Conservation (phyloP, 2,113 vertebrate species). For the Scatophagus argus region DNA sequence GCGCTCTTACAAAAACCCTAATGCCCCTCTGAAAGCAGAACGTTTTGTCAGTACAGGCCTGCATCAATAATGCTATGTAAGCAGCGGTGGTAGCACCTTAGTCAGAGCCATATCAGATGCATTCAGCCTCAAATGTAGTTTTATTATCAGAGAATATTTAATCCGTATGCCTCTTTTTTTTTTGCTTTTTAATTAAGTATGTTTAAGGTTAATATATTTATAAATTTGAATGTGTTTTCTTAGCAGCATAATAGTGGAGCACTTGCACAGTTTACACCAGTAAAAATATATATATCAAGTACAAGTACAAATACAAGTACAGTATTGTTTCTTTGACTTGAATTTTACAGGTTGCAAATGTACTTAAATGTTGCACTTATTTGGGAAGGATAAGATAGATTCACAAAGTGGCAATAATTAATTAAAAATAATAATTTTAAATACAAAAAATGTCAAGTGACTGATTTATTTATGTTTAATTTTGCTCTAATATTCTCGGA, state of each 20-base stretch:
- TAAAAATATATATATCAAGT: background rate
- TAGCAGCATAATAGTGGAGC: background rate
- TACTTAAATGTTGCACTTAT: background rate
- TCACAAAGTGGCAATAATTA: background rate
- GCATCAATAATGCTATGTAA: constrained; percentile 69
- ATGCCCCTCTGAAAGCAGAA: constrained; percentile 80
- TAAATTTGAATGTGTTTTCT: background rate
- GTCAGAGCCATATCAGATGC: constrained; percentile 40
- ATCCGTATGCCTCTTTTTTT: background rate
- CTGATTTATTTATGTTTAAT: background rate
- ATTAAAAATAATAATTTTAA: background rate
- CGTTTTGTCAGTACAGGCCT: constrained; percentile 76
- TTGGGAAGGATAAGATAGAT: background rate
- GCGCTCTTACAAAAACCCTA: constrained; percentile 77
- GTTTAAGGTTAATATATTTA: background rate
- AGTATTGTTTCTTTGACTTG: background rate
- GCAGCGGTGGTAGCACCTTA: constrained; percentile 58
- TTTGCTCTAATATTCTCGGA: background rate
- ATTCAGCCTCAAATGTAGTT: constrained; percentile 13
- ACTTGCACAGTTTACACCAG: background rate
- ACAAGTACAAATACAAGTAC: background rate
- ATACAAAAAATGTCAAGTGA: background rate
- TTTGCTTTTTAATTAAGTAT: background rate
- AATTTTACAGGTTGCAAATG: background rate
- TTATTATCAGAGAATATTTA: constrained; percentile 8